Conservation (phyloP, 2,797 vertebrate species). For the Brachyrhaphis roseni region DNA sequence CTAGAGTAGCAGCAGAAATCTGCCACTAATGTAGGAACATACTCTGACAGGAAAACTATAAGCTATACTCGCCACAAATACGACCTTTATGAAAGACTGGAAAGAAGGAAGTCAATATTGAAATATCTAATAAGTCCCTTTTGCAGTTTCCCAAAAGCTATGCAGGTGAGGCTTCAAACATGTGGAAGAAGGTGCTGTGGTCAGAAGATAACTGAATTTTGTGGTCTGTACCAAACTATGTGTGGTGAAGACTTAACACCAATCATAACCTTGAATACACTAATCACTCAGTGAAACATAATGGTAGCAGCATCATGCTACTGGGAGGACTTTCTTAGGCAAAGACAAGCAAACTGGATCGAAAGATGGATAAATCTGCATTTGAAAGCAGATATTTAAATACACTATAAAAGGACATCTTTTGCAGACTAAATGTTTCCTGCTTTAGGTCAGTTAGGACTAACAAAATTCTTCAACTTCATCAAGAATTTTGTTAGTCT, state of each 20-base stretch:
- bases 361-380: background rate
- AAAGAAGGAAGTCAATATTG: too few relatives aligned
- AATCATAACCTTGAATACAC: background rate
- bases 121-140: too few relatives aligned
- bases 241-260: background rate
- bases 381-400: background rate
- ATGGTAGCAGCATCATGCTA: background rate
- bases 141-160: background rate
- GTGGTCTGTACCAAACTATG: too few relatives aligned
- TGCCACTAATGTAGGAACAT: background rate
- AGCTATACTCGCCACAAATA: background rate
- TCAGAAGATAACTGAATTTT: background rate
- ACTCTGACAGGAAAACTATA: background rate
- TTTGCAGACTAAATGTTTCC: background rate
- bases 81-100: background rate
- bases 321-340: background rate
- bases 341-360: background rate
- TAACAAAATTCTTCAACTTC: background rate
- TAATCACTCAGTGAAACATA: background rate
- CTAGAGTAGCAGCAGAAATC: background rate
- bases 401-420: background rate
- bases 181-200: background rate
- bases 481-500: too few relatives aligned
- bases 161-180: background rate
- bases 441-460: background rate